Percentiles rank a stretch among this genome's conserved stretches.
Conservation (phyloP, 2,888 invertebrate genomes). For the Dendrolimus pini region DNA sequence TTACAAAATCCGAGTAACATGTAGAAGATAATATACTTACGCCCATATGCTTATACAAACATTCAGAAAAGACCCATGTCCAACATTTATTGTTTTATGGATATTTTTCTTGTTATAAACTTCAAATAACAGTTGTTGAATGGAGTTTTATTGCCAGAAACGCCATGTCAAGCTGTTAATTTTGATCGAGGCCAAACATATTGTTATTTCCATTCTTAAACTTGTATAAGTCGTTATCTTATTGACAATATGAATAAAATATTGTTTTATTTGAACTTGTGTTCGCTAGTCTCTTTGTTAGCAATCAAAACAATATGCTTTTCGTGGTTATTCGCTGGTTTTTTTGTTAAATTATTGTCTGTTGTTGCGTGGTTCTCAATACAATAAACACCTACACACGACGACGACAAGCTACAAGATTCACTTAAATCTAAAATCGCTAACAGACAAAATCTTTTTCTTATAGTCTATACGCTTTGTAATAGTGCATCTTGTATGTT, state of each 20-base stretch:
- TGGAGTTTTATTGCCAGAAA: conserved; percentile 7
- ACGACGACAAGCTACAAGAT: conserved; percentile 51
- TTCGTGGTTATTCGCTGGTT: neutral
- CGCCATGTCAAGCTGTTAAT: conserved; percentile 1
- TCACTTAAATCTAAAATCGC: conserved; percentile 54
- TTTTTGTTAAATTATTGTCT: conserved; percentile 18
- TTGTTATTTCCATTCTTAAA: neutral
- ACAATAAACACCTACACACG: conserved; percentile 43
- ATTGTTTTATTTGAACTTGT: neutral
- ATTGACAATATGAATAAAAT: neutral
- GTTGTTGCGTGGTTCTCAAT: conserved; percentile 29
- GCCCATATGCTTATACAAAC: neutral
- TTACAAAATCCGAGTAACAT: too few relatives aligned
- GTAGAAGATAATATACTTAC: too few relatives aligned
- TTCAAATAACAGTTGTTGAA: conserved; percentile 1
- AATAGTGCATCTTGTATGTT: conserved; percentile 10
- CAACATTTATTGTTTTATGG: neutral
- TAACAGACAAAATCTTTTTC: conserved; percentile 40
- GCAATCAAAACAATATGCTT: neutral
- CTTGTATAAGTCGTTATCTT: neutral
- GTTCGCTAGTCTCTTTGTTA: neutral
- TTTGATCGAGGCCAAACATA: neutral
- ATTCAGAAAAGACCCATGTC: neutral
- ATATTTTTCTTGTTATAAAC: conserved; percentile 2
- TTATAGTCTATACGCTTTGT: conserved; percentile 16